A percentile compares a stretch with the other conserved stretches of the same genome.
These are phyloP conservation scores for Campylomormyrus numenius DNA, from an alignment of 2,113 vertebrate species.

Conservation along the genomic window DNA sequence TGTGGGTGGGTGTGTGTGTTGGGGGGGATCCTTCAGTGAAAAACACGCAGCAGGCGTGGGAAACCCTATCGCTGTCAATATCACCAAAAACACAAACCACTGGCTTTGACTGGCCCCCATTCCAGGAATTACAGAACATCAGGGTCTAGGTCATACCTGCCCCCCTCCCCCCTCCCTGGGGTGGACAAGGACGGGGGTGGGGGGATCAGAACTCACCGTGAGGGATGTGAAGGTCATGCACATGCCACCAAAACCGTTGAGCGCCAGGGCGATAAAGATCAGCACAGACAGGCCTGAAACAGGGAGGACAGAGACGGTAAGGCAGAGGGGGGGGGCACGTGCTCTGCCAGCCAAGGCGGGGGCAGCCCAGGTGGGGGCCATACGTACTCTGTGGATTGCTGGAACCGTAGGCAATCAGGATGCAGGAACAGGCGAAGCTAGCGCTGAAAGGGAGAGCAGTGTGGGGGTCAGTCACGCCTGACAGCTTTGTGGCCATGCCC, in stretches of 20 bases:
- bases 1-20: not conserved
- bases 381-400: conserved; percentile 82
- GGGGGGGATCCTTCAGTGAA: not conserved
- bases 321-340: not conserved
- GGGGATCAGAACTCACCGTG: conserved; percentile 67
- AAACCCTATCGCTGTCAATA: not conserved
- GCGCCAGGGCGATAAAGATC: conserved; percentile 86
- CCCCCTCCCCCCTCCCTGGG: not conserved
- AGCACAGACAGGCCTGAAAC: conserved; percentile 82
- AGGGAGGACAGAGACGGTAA: not conserved
- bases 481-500: not conserved
- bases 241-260: conserved; percentile 98
- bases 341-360: not conserved
- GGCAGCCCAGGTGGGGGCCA: not conserved
- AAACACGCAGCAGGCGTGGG: not conserved
- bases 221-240: conserved; percentile 98
- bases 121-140: not conserved
- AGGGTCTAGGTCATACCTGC: not conserved
- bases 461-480: too few species aligned
- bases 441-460: conserved; percentile 59
- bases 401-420: conserved; percentile 89
- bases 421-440: conserved; percentile 85
- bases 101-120: not conserved
- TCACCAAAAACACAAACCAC: not conserved
- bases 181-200: too few species aligned